Evolutionary conservation across 2,797 vertebrate genomes (phyloP), one percentile per base, ranked within the genome.

Genomic region (Martes flavigula): DNA sequence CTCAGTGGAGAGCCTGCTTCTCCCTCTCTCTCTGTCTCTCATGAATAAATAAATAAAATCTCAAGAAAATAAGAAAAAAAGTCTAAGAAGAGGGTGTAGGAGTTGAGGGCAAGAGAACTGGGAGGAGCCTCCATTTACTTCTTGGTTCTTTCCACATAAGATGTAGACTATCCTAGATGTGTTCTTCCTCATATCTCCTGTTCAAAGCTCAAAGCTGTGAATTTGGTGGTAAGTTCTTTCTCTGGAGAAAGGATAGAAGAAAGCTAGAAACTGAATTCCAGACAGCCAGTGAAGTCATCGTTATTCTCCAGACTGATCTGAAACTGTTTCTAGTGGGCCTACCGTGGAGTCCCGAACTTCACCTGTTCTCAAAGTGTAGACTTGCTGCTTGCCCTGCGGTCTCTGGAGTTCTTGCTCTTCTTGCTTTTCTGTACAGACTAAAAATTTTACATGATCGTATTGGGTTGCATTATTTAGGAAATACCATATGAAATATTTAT

Each of bases 401-500:
- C 77, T 85, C 1, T 90, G 48, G 90, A 68, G 30, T 73, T 72
- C 73, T 92, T 51, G n/a, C 62, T 72, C 73, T 90, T 60, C 66
- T 56, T 79, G 23, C 25, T 88, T 79, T 96, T 72, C 77, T 17
- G 46, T 64, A 64, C 32, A 93, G 51, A 64, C 46, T 86, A n/a
- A 73, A 82, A 85, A 43, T 62, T 82, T 95, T 73, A 30, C 35
- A 58, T 51, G 73, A 62, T 68, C 87, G 48, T 93, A 87, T 91
- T 82, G 12, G 32, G 12, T 43, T 87, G 20, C 20, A 38, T 62
- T 79, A 66, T 79, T 94, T 93, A 92, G 86, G 91, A 96, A 96
- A 95, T 73, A 23, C 27, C 46, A 75, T 78, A 51, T 93, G 35
- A 93, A 96, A 95, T 94, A 94, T 97, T 97, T 89, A 94, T 7